Conservation (phyloP, 2,797 vertebrate species). For the Numenius phaeopus region DNA sequence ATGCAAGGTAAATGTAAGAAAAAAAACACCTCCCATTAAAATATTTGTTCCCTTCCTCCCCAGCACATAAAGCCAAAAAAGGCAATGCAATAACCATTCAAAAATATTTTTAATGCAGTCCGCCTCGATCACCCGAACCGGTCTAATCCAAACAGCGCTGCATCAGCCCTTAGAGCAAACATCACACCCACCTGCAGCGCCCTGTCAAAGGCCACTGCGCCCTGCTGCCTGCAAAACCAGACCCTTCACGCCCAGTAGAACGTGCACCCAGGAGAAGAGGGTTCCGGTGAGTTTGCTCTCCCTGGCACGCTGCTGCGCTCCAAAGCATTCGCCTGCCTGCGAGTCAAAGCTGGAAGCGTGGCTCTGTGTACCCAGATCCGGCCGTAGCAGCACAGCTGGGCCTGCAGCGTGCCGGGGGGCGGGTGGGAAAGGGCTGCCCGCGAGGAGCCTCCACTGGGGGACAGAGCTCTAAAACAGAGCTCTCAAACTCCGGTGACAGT, state of each 20-base stretch:
- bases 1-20: not conserved
- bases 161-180: not conserved
- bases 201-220: accelerated
- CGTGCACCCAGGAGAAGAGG: too few species aligned
- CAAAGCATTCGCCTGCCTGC: accelerated
- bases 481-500: too few species aligned
- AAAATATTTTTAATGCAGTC: not conserved
- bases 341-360: accelerated
- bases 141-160: not conserved
- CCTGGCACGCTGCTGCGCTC: not conserved
- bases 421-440: not conserved
- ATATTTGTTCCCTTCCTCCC: not conserved
- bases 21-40: not conserved
- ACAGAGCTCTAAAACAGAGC: not conserved
- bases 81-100: not conserved
- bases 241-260: not conserved
- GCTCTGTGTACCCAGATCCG: too few species aligned
- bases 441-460: accelerated
- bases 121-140: not conserved
- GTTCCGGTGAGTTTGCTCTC: not conserved
- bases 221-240: not conserved
- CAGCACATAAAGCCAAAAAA: not conserved
- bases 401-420: not conserved
- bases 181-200: not conserved
- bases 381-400: accelerated